Evolutionary conservation across 2,113 vertebrate genomes (phyloP).

Genomic region (Opisthocomus hoazin): DNA sequence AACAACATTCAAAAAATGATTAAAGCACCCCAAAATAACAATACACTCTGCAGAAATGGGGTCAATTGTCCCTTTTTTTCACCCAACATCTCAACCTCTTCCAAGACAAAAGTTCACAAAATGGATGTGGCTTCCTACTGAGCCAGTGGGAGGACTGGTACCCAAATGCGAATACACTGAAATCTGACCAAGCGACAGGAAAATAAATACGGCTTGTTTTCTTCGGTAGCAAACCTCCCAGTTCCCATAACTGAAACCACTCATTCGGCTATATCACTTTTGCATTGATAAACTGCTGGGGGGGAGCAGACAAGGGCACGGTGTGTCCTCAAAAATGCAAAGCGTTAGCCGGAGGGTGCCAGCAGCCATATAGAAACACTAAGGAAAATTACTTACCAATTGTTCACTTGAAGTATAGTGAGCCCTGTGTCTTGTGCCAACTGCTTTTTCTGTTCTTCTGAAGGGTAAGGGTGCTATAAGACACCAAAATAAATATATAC

Average conservation of each 20-base stretch:
- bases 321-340: slow-evolving; percentile 66
- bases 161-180: background rate
- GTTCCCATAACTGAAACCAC: slow-evolving; percentile 52
- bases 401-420: slow-evolving; percentile 99
- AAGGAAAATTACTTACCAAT: slow-evolving; percentile 88
- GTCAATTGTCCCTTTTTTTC: background rate
- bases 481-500: slow-evolving; percentile 59
- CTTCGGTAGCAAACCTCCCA: background rate
- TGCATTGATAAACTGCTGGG: slow-evolving; percentile 65
- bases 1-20: background rate
- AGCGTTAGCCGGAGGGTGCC: slow-evolving; percentile 72
- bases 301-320: slow-evolving; percentile 55
- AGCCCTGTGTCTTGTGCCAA: slow-evolving; percentile 99
- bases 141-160: background rate
- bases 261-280: slow-evolving; percentile 63
- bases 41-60: background rate
- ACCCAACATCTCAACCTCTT: background rate
- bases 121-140: background rate
- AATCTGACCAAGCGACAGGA: background rate
- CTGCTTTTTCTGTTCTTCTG: slow-evolving; percentile 99
- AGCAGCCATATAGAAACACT: slow-evolving; percentile 64
- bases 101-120: background rate
- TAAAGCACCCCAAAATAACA: background rate
- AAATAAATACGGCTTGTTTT: background rate
- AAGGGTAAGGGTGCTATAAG: slow-evolving; percentile 96